A percentile compares a stretch with the other conserved stretches of the same genome.
These are phyloP conservation scores for Xiphorhynchus elegans DNA, from an alignment of 2,113 vertebrate genomes.

Conservation along the genomic window DNA sequence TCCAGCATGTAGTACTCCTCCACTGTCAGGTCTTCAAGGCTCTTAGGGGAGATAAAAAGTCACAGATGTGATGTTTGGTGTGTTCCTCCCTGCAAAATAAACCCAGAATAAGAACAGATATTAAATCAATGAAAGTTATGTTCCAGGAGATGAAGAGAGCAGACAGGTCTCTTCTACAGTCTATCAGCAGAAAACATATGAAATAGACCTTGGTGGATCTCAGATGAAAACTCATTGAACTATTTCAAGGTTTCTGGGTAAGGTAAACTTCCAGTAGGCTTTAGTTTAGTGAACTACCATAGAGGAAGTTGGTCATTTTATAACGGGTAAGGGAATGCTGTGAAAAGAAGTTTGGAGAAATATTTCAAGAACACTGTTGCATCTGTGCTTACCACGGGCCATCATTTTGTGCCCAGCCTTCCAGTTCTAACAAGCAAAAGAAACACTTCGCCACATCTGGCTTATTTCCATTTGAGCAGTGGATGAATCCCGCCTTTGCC, in stretches of 20 bases:
- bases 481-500: slow-evolving; percentile 81
- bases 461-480: slow-evolving; percentile 74
- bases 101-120: not conserved
- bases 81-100: slow-evolving; percentile 72
- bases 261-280: not conserved
- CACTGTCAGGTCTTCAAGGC: slow-evolving; percentile 75
- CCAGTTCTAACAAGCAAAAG: slow-evolving; percentile 83
- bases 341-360: not conserved
- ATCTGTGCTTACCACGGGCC: slow-evolving; percentile 72
- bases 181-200: not conserved
- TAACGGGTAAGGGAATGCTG: not conserved
- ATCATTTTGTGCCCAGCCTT: slow-evolving; percentile 83
- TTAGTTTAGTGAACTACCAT: not conserved
- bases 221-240: not conserved
- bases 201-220: not conserved
- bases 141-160: not conserved
- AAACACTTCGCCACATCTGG: slow-evolving; percentile 81
- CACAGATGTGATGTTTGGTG: slow-evolving; percentile 72
- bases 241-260: not conserved
- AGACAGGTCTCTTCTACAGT: not conserved
- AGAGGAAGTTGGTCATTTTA: not conserved
- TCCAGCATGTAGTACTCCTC: slow-evolving; percentile 78
- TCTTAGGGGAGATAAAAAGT: slow-evolving; percentile 72
- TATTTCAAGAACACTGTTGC: not conserved
- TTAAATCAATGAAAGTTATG: not conserved